Evolutionary conservation across 64 coral and sea anemone genomes (phyloP).

Genomic region (Platygyra sinensis): DNA sequence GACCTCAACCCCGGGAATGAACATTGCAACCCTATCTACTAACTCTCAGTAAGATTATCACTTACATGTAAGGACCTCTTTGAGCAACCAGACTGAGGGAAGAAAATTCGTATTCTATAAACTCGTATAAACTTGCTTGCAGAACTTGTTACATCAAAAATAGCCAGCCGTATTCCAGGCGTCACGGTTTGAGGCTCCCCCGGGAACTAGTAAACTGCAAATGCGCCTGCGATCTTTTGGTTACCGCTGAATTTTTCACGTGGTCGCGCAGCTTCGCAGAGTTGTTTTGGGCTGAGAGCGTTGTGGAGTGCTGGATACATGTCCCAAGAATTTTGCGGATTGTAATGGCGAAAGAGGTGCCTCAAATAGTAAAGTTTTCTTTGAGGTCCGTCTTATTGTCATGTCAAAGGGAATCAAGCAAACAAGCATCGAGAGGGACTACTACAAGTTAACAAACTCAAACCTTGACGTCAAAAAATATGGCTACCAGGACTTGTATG

Average conservation of each 20-base stretch:
- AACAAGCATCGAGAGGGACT: constrained; percentile 44
- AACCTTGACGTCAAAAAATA: constrained; percentile 55
- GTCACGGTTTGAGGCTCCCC: too few relatives aligned
- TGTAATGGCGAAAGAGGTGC: constrained; percentile 70
- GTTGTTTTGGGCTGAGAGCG: not conserved
- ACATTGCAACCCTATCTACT: too few relatives aligned
- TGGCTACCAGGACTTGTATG: constrained; percentile 72
- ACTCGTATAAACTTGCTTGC: too few relatives aligned
- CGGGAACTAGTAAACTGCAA: not conserved
- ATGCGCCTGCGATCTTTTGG: not conserved
- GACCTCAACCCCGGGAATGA: too few relatives aligned
- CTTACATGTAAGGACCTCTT: too few relatives aligned
- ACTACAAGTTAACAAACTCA: constrained; percentile 13
- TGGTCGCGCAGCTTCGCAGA: not conserved
- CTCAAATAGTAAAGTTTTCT: constrained; percentile 25
- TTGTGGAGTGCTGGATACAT: too few relatives aligned
- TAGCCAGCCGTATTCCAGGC: too few relatives aligned
- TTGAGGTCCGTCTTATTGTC: constrained; percentile 74
- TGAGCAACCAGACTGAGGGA: too few relatives aligned
- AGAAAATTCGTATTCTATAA: too few relatives aligned
- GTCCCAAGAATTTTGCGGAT: not conserved
- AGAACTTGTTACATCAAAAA: too few relatives aligned
- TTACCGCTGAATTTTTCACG: constrained; percentile 1
- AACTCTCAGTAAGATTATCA: too few relatives aligned
- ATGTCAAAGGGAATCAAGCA: constrained; percentile 43